Conservation (phyloP, 2,888 invertebrate species). For the Mayetiola destructor region DNA sequence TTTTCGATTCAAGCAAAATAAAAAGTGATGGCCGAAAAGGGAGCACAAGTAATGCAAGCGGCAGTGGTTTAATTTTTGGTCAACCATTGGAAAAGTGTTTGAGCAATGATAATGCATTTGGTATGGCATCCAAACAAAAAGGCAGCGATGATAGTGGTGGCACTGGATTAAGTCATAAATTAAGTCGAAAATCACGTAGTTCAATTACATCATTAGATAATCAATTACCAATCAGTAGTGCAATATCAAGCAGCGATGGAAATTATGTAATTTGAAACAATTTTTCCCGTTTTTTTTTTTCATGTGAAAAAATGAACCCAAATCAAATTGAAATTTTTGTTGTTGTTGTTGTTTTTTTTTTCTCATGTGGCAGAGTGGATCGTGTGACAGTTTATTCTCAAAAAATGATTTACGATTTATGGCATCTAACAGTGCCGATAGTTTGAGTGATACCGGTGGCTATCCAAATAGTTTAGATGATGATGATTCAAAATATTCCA, state of each 20-base stretch:
- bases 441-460: slow-evolving; percentile 20
- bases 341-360: background rate
- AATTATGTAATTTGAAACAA: background rate
- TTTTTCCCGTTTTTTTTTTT: background rate
- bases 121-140: background rate
- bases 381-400: slow-evolving; percentile 55
- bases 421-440: background rate
- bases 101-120: slow-evolving; percentile 48
- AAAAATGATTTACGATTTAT: background rate
- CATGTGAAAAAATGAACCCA: background rate
- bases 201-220: slow-evolving; percentile 52
- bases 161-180: background rate
- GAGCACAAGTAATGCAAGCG: slow-evolving; percentile 28
- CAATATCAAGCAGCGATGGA: background rate
- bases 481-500: slow-evolving; percentile 5
- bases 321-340: background rate
- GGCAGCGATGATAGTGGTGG: slow-evolving; percentile 12
- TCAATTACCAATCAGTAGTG: background rate
- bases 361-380: slow-evolving; percentile 49
- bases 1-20: slow-evolving; percentile 55
- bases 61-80: slow-evolving; percentile 68
- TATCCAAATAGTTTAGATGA: background rate
- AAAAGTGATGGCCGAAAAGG: slow-evolving; percentile 15
- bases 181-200: slow-evolving; percentile 34
- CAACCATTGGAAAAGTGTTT: slow-evolving; percentile 72